Evolutionary conservation across 2,797 vertebrate genomes (phyloP), one percentile per base, ranked within the genome.

Genomic region (Sebastes melanostomus): DNA sequence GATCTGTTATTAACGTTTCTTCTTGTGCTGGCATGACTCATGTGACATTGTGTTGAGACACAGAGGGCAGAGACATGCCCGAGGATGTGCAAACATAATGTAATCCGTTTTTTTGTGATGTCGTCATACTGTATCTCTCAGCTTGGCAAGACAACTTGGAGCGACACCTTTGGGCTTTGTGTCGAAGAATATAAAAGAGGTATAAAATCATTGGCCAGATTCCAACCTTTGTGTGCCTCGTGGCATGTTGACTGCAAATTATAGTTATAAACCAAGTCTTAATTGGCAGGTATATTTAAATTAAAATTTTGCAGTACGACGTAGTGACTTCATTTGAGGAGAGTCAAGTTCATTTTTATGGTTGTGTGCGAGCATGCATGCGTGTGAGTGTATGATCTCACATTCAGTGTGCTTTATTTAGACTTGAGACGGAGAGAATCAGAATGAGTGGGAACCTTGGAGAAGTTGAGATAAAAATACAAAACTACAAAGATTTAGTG

Each of bases 1-100:
- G 46, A 71, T 84, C 59, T n/a, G 8, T 9, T 56, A 4, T 68
- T 29, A 14, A 25, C 1, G 24, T 61, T 32, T 54, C 38, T 58
- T 66, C 9, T 63, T 80, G 36, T 73, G 14, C 32, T 34, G 24
- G 3, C 25, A 27, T 90, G 86, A 89, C 36, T 87, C 75, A 69
- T 38, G 38, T 52, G 24, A 75, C 66, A 60, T 72, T 87, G 75
- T 83, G 61, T 61, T 24, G 46, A 74, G 50, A 62, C 34, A 72
- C 16, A 42, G 27, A 46, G 18, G 24, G 11, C 56, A 38, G 50
- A 76, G 32, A 80, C 72, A 32, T 34, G 66, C 61, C 36, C 5
- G 29, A 80, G 25, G 72, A 86, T 46, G 61, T 30, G 24, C 29
- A 61, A 79, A 55, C 63, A 74, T 4, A 2, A 27, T n/a, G 24